These are phyloP conservation scores for Lamellibrachia columna DNA, from an alignment of 2,888 invertebrate genomes.

Conservation along the genomic window DNA sequence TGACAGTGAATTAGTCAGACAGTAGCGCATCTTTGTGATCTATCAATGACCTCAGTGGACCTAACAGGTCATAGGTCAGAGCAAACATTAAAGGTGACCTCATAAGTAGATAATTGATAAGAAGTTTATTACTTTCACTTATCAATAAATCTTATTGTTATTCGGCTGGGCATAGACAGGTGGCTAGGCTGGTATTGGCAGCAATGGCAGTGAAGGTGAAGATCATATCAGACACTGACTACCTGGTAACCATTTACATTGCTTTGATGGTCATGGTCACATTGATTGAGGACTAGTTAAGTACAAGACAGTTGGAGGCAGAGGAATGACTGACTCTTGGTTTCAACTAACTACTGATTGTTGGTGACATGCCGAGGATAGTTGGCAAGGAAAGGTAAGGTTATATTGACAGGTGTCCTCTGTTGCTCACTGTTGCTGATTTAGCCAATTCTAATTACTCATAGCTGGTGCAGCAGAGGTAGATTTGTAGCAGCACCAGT, in stretches of 20 bases:
- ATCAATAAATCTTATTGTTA: conserved; percentile 5
- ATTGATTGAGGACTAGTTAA: background rate
- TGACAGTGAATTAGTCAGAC: background rate
- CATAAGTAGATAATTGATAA: background rate
- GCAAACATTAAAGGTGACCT: conserved; percentile 6
- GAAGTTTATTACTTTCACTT: background rate
- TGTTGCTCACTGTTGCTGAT: no score
- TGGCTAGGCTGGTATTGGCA: no score
- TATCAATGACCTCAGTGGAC: background rate
- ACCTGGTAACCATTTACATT: background rate
- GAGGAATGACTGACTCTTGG: background rate
- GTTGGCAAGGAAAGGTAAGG: background rate
- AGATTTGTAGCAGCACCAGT: no score
- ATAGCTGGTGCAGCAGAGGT: no score
- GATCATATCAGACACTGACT: background rate
- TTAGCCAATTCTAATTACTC: no score
- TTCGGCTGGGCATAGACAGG: background rate
- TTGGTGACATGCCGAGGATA: background rate
- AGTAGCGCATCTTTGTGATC: background rate
- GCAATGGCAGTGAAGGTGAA: no score
- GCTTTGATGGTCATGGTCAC: background rate
- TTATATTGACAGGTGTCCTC: background rate
- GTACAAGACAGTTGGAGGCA: background rate
- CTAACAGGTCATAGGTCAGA: background rate
- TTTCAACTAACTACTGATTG: background rate